phyloP scores from a whole-genome alignment of 2,888 invertebrate genomes.

The Ormyrus thymus region DNA sequence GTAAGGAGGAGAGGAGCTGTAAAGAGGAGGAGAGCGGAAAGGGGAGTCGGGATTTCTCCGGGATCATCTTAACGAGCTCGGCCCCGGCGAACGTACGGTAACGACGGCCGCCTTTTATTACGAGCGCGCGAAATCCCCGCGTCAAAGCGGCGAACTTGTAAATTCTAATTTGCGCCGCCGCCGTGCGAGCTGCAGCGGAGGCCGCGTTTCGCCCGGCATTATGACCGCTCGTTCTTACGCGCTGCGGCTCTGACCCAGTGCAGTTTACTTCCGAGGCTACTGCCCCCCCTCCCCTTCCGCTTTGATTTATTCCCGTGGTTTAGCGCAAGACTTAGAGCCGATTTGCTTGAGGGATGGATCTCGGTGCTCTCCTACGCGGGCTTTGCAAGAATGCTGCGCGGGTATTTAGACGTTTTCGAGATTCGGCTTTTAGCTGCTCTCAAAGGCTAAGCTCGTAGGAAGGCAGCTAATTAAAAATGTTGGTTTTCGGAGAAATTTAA shows the following conservation, averaged over 20 bases:
- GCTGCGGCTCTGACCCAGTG: neutral
- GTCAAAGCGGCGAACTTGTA: slow-evolving; percentile 41
- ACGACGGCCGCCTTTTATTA: slow-evolving; percentile 54
- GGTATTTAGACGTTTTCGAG: too few species aligned
- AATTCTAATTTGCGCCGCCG: slow-evolving; percentile 46
- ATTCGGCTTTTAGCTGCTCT: too few species aligned
- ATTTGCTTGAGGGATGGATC: too few species aligned
- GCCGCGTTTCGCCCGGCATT: slow-evolving; percentile 14
- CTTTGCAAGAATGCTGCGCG: too few species aligned
- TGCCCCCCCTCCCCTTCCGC: too few species aligned
- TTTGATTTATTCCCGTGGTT: too few species aligned
- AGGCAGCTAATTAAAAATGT: too few species aligned
- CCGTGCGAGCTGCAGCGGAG: neutral
- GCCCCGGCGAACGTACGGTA: slow-evolving; percentile 22
- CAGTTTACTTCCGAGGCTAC: too few species aligned
- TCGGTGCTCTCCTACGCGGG: too few species aligned
- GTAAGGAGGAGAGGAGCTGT: slow-evolving; percentile 14
- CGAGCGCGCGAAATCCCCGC: slow-evolving; percentile 32
- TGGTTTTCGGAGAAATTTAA: too few species aligned
- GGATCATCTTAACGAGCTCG: slow-evolving; percentile 64
- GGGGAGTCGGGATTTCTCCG: slow-evolving; percentile 53
- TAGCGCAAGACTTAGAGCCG: too few species aligned
- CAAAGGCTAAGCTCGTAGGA: too few species aligned
- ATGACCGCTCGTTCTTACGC: slow-evolving; percentile 1
- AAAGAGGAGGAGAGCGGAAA: slow-evolving; percentile 41